phyloP scores from a whole-genome alignment of 2,888 invertebrate genomes.

The Cistogaster globosa region DNA sequence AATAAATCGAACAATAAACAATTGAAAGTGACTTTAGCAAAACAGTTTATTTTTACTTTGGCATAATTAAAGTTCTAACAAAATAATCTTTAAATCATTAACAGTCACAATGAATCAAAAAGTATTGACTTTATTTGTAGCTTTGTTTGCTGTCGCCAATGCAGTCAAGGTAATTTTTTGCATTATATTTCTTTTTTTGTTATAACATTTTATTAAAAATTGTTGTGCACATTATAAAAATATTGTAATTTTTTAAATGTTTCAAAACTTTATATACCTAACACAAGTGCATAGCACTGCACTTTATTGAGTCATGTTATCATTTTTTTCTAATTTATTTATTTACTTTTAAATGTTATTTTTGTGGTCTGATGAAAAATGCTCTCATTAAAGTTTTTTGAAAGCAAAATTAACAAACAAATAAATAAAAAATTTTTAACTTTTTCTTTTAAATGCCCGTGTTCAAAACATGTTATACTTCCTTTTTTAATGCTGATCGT shows the following conservation, averaged over 20 bases:
- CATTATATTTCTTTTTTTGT: conserved; percentile 8
- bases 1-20: not conserved
- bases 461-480: conserved; percentile 10
- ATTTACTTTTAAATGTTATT: not conserved
- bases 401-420: conserved; percentile 26
- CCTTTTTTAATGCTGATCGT: not conserved
- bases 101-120: conserved; percentile 73
- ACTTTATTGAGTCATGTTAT: not conserved
- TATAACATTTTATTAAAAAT: conserved; percentile 45
- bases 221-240: not conserved
- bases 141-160: conserved; percentile 75
- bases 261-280: not conserved
- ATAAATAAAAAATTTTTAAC: no score
- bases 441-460: not conserved
- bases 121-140: conserved; percentile 75
- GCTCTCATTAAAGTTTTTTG: not conserved
- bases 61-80: conserved; percentile 10
- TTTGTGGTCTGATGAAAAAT: not conserved
- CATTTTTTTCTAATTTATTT: not conserved
- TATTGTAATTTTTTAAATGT: not conserved
- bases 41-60: conserved; percentile 22
- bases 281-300: no score
- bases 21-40: conserved; percentile 19
- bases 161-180: conserved; percentile 75
- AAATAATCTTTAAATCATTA: conserved; percentile 26